phyloP scores from a whole-genome alignment of 30 jellyfish, hydroid and myxozoan species.

The Sanderia malayensis region DNA sequence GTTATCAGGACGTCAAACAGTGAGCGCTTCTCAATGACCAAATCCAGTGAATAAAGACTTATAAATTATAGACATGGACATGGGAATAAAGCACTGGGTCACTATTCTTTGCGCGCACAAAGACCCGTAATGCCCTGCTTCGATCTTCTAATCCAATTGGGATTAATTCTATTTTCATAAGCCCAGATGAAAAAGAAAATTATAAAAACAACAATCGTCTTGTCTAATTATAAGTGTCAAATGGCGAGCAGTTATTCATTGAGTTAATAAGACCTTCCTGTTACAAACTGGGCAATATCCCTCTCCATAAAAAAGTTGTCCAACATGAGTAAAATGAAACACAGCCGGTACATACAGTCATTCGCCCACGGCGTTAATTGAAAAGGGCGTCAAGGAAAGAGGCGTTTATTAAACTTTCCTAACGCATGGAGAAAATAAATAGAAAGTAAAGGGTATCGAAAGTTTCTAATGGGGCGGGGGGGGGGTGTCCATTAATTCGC shows the following conservation, averaged over 20 bases:
- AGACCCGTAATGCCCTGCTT: constrained; percentile 40
- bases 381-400: too few relatives aligned
- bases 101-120: constrained; percentile 35
- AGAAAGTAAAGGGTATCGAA: too few relatives aligned
- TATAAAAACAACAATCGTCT: constrained; percentile 26
- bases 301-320: too few relatives aligned
- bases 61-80: background rate
- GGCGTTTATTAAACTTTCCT: too few relatives aligned
- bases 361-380: too few relatives aligned
- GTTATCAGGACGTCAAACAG: constrained; percentile 20
- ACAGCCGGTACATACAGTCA: too few relatives aligned
- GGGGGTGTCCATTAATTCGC: too few relatives aligned
- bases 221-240: constrained; percentile 30
- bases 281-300: too few relatives aligned
- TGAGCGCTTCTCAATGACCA: constrained; percentile 15
- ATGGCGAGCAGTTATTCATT: constrained; percentile 15
- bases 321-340: too few relatives aligned
- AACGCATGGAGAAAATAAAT: too few relatives aligned
- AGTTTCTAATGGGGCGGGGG: too few relatives aligned
- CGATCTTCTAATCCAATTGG: constrained; percentile 47
- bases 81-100: constrained; percentile 46
- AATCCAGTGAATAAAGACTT: constrained; percentile 32
- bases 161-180: constrained; percentile 50
- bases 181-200: constrained; percentile 31
- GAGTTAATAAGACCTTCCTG: background rate